phyloP scores from a whole-genome alignment of 1,140 invertebrate genomes.

The Drosophila malerkotliana region DNA sequence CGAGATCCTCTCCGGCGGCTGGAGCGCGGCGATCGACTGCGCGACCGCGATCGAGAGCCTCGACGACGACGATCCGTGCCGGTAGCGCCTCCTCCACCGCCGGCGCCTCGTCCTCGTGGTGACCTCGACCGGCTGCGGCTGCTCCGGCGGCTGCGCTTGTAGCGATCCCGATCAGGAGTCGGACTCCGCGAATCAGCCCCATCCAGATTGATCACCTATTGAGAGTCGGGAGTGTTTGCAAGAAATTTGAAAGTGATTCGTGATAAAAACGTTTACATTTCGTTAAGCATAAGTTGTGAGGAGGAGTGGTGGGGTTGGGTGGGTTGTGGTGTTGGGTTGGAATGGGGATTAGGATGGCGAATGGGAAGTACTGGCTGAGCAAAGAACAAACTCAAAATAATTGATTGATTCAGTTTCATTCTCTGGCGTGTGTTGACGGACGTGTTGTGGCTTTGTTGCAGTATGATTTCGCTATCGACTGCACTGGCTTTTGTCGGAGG shows the following conservation, averaged over 20 bases:
- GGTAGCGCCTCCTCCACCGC: slow-evolving; percentile 44
- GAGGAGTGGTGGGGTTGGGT: slow-evolving; percentile 19
- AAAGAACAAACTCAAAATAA: slow-evolving; percentile 24
- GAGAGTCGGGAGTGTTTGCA: slow-evolving; percentile 63
- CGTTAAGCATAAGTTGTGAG: slow-evolving; percentile 56
- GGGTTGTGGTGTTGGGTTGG: slow-evolving; percentile 6
- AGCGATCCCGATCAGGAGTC: slow-evolving; percentile 85
- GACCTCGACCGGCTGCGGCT: slow-evolving; percentile 85
- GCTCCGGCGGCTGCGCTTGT: slow-evolving; percentile 79
- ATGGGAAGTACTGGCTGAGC: background rate
- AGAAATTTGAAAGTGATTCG: slow-evolving; percentile 74
- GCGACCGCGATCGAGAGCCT: slow-evolving; percentile 81
- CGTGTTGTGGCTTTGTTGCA: slow-evolving; percentile 76
- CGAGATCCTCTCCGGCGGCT: slow-evolving; percentile 85
- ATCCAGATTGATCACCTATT: slow-evolving; percentile 85
- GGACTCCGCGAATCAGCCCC: slow-evolving; percentile 86
- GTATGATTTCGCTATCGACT: slow-evolving; percentile 29
- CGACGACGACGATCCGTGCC: slow-evolving; percentile 77
- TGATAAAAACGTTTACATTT: slow-evolving; percentile 71
- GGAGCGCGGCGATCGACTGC: slow-evolving; percentile 81
- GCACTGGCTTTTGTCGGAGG: slow-evolving; percentile 37
- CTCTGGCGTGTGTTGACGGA: slow-evolving; percentile 83
- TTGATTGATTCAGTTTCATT: slow-evolving; percentile 53
- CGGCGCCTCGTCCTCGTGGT: slow-evolving; percentile 80
- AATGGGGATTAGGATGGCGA: background rate